Base-by-base conservation (phyloP, 2,113 vertebrate genomes). In the Bubo blakistoni region DNA sequence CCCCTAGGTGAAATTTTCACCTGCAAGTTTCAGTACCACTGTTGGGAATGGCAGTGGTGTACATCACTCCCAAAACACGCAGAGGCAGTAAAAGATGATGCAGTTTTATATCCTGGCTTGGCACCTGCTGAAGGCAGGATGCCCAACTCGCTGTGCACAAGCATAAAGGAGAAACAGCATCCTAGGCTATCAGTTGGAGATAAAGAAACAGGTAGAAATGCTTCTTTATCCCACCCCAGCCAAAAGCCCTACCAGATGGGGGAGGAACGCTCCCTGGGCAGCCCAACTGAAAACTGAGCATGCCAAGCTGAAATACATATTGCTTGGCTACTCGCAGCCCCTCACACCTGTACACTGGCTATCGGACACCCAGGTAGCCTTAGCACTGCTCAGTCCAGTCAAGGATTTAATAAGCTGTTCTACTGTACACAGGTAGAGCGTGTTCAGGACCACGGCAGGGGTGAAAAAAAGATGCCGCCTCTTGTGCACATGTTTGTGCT, bases 401-500 rank as follows among this genome's bases (percentile, higher is more conserved):
- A 66, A 71, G 15, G 34, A 63, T 59, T 80, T 59, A 36, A 59
- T 47, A 59, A n/a, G 5, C 22, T 86, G n/a, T 9, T 71, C 44
- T 32, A 36, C 38, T 46, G 81, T 69, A 7, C 3, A 42, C 6
- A 71, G 21, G 32, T 24, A 46, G 21, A 63, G 34, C 2, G 1
- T 1, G 1, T 54, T 66, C 52, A 80, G 32, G 42, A 58, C 30
- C 4, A 5, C 44, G 3, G 2, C 13, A 32, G 27, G 6, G n/a
- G 17, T 47, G 36, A 55, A 26, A 71, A 29, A 10, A 58, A 73
- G 71, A 11, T 15, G 42, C 66, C n/a, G 32, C 66, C 52, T 88
- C 44, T 79, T 0, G 0, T 10, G 8, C 11, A 3, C 0, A 0
- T 49, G 10, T 87, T 52, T 29, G 46, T 24, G 51, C 18, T 49